These are phyloP conservation scores for Monochamus saltuarius DNA, from an alignment of 1,140 invertebrate genomes.

Conservation along the genomic window DNA sequence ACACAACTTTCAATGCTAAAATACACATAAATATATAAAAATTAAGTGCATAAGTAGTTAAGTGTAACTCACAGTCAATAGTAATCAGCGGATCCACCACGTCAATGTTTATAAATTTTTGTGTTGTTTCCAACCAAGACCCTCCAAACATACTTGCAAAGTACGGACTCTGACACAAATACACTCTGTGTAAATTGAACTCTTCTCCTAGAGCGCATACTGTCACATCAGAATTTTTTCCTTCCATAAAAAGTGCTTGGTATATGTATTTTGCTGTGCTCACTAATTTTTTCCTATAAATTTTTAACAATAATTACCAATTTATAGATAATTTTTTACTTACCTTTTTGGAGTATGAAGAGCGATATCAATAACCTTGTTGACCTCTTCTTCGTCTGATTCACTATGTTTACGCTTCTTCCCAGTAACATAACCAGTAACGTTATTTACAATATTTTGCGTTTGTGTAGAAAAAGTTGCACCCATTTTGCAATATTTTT, in stretches of 20 bases:
- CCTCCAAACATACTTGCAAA: slow-evolving; percentile 85
- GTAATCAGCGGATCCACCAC: slow-evolving; percentile 76
- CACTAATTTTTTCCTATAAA: slow-evolving; percentile 67
- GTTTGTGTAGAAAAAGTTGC: slow-evolving; percentile 33
- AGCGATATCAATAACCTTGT: slow-evolving; percentile 50
- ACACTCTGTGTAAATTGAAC: slow-evolving; percentile 79
- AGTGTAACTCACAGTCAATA: slow-evolving; percentile 59
- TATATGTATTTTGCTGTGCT: slow-evolving; percentile 79
- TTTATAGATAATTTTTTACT: slow-evolving; percentile 7
- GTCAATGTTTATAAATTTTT: slow-evolving; percentile 68
- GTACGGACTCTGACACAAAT: slow-evolving; percentile 79
- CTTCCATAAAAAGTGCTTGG: slow-evolving; percentile 74
- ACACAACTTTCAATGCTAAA: slow-evolving; percentile 66
- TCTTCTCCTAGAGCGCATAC: slow-evolving; percentile 70
- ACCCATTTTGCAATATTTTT: slow-evolving; percentile 30
- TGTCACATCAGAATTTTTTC: slow-evolving; percentile 74
- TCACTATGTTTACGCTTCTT: slow-evolving; percentile 45
- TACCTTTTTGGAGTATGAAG: slow-evolving; percentile 51
- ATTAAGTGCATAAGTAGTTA: slow-evolving; percentile 1
- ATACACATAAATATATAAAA: slow-evolving; percentile 14
- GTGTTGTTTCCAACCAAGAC: slow-evolving; percentile 73
- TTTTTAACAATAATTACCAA: slow-evolving; percentile 8
- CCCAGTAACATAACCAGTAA: slow-evolving; percentile 43
- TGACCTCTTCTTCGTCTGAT: slow-evolving; percentile 46
- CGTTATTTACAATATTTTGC: slow-evolving; percentile 36